These are phyloP conservation scores for Dysmachus trigonus DNA, from an alignment of 2,888 invertebrate species.

Conservation along the genomic window DNA sequence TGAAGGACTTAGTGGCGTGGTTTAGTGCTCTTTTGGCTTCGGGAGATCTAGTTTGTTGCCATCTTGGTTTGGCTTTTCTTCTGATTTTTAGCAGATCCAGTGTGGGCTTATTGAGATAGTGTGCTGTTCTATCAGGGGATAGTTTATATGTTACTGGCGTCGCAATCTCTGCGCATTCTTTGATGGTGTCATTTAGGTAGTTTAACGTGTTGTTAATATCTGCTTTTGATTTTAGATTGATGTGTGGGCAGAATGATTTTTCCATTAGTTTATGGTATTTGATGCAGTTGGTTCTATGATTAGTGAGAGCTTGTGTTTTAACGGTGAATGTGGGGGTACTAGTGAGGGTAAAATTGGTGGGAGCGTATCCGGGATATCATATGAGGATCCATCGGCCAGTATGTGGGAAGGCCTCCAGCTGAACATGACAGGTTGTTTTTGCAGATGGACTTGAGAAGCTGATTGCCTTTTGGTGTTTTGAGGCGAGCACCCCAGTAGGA, in stretches of 20 bases:
- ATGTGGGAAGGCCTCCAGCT: neutral
- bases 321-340: neutral
- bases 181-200: neutral
- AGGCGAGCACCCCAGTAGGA: neutral
- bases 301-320: neutral
- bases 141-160: neutral
- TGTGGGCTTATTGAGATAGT: neutral
- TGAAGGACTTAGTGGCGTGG: neutral
- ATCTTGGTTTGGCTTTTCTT: neutral
- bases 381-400: neutral
- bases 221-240: neutral
- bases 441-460: neutral
- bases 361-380: neutral
- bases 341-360: neutral
- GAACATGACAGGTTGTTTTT: neutral
- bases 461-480: neutral
- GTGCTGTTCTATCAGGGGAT: neutral
- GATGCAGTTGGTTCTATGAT: neutral
- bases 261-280: neutral
- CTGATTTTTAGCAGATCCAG: neutral
- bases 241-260: neutral
- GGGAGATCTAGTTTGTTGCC: neutral
- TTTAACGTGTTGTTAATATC: neutral
- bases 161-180: neutral
- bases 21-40: neutral